phyloP scores from a whole-genome alignment of 1,140 invertebrate species.

The Orussus abietinus region DNA sequence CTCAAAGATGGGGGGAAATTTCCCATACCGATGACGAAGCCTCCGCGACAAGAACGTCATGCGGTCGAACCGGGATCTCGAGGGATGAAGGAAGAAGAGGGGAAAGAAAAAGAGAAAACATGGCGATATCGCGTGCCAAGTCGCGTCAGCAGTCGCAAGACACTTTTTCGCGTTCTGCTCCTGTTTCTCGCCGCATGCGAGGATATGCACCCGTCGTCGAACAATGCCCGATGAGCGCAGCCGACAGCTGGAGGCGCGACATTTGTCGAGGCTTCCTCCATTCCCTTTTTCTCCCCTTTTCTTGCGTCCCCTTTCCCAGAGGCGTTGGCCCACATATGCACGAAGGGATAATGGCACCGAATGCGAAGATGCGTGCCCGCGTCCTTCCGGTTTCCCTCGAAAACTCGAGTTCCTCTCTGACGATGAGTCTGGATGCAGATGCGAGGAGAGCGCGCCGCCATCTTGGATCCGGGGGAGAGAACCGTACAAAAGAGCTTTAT shows the following conservation, averaged over 20 bases:
- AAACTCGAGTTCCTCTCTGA: too few species aligned
- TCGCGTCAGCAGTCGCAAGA: constrained; percentile 5
- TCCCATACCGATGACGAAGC: too few species aligned
- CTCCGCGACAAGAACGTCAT: too few species aligned
- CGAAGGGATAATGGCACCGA: constrained; percentile 47
- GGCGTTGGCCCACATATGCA: constrained; percentile 48
- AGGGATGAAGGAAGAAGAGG: too few species aligned
- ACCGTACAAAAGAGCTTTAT: too few species aligned
- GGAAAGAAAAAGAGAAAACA: too few species aligned
- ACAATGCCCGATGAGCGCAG: constrained; percentile 19
- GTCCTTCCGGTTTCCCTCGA: constrained; percentile 20
- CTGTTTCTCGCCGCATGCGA: constrained; percentile 5
- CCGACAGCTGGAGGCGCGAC: constrained; percentile 48
- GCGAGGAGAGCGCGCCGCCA: too few species aligned
- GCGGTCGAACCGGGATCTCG: too few species aligned
- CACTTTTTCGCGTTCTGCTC: constrained; percentile 26
- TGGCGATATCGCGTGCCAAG: constrained; percentile 31
- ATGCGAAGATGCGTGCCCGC: constrained; percentile 36
- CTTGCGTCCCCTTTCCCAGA: too few species aligned
- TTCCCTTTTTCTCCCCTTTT: constrained; percentile 36
- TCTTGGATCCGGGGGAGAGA: too few species aligned
- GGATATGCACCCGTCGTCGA: constrained; percentile 33
- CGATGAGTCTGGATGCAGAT: too few species aligned
- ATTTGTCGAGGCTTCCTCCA: constrained; percentile 28
- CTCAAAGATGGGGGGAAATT: too few species aligned